Evolutionary conservation across 2,797 vertebrate genomes (phyloP), one percentile per base, ranked within the genome.

Genomic region (Acanthurus leucopareius): DNA sequence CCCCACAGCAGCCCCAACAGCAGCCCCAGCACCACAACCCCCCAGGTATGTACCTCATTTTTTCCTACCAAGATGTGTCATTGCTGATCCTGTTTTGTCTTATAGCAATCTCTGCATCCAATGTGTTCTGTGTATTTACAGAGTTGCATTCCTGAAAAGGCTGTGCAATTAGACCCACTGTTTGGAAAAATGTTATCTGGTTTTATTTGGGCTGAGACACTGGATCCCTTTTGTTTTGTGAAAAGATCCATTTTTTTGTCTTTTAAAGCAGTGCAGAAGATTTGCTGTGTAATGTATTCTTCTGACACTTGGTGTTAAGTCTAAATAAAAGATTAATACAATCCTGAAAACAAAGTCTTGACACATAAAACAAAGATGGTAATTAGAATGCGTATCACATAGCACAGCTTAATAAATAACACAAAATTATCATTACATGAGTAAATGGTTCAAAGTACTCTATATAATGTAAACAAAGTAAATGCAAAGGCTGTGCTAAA

Each of bases 1-100:
- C 58, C 80, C 93, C 22, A 64, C 85, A 73, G 93, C 94, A 4
- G 89, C 85, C 61, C 79, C 93, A 22, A 61, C 85, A 72, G 70
- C 91, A 70, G 81, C 96, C 17, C 95, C 96, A 84, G 96, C 93
- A 4, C 93, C 94, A 4, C 96, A 96, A 66, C 93, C 96, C 4
- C 77, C 92, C 86, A 97, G 96, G 97, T 98, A 54, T 79, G 64
- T 22, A 16, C 6, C 19, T 52, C 48, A 1, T 48, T 32, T 20
- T 32, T 49, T 5, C 2, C 40, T 54, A 3, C 42, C 28, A 47
- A 2, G 14, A 14, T n/a, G 22, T 47, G 54, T 80, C 28, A 38
- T 22, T 17, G 35, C 57, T 40, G 40, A 13, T 53, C 35, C 42
- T 5, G 5, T 15, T 54, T 20, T 20, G 5, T 20, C 13, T 42